phyloP scores from a whole-genome alignment of 2,797 vertebrate species.

The Masticophis lateralis region DNA sequence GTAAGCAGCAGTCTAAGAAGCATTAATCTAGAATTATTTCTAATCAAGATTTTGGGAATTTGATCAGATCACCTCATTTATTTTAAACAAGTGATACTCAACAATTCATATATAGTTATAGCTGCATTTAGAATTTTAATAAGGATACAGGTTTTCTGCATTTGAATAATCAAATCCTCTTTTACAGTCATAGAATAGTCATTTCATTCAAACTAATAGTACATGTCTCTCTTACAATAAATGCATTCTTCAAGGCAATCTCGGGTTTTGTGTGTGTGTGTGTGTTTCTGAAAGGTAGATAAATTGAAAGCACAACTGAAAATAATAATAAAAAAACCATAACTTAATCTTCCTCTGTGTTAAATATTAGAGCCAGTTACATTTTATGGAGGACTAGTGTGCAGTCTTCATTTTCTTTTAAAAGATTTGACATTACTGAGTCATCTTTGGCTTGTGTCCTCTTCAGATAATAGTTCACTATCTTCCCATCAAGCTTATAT shows the following conservation, averaged over 20 bases:
- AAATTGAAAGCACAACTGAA: slow-evolving; percentile 64
- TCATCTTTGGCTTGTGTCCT: slow-evolving; percentile 76
- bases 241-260: slow-evolving; percentile 48
- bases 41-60: background rate
- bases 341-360: slow-evolving; percentile 56
- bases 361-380: slow-evolving; percentile 66
- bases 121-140: slow-evolving; percentile 56
- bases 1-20: background rate
- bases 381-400: slow-evolving; percentile 89
- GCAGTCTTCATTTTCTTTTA: slow-evolving; percentile 86
- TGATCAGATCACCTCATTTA: background rate
- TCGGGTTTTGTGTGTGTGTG: no score
- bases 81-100: slow-evolving; percentile 12
- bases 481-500: slow-evolving; percentile 88
- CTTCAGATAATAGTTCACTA: slow-evolving; percentile 88
- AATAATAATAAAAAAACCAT: slow-evolving; percentile 41
- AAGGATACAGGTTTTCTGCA: slow-evolving; percentile 29
- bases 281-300: slow-evolving; percentile 59
- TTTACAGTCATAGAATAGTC: slow-evolving; percentile 43
- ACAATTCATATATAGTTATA: slow-evolving; percentile 46
- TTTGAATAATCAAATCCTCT: slow-evolving; percentile 1
- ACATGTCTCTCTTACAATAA: slow-evolving; percentile 42
- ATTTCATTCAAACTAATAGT: slow-evolving; percentile 42
- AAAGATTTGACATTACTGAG: slow-evolving; percentile 69
- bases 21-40: background rate